phyloP scores from a whole-genome alignment of 2,888 invertebrate genomes.

The Lamproptera curius region DNA sequence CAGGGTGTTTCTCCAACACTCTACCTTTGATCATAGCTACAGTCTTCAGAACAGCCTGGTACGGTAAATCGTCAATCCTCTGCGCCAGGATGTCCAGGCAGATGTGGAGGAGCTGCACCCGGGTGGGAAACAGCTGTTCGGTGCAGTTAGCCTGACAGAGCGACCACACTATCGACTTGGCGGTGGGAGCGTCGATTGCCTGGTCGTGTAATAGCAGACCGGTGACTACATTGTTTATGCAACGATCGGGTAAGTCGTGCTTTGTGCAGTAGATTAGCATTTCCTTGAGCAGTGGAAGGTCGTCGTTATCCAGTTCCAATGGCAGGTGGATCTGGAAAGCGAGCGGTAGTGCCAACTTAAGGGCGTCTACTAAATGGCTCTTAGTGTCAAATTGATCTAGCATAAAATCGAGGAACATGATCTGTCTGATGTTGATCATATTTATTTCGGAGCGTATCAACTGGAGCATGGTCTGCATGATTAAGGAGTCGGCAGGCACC shows the following conservation, averaged over 20 bases:
- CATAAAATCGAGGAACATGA: constrained; percentile 80
- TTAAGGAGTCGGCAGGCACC: constrained; percentile 75
- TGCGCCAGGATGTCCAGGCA: constrained; percentile 68
- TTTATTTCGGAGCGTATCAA: constrained; percentile 80
- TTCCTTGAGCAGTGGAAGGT: constrained; percentile 68
- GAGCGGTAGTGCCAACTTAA: constrained; percentile 81
- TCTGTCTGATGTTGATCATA: constrained; percentile 76
- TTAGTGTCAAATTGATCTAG: constrained; percentile 66
- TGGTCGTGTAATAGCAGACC: constrained; percentile 65
- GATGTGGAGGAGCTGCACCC: constrained; percentile 71
- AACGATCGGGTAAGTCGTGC: constrained; percentile 68
- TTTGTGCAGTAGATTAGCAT: constrained; percentile 74
- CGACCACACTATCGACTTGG: constrained; percentile 77
- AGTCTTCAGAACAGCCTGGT: constrained; percentile 69
- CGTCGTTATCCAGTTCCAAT: constrained; percentile 75
- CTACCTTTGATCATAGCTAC: constrained; percentile 67
- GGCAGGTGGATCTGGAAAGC: constrained; percentile 81
- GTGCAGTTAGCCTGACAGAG: constrained; percentile 69
- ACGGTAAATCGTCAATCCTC: constrained; percentile 56
- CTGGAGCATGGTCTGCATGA: constrained; percentile 81
- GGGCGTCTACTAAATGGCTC: constrained; percentile 79
- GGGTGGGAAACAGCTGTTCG: constrained; percentile 51
- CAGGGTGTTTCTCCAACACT: constrained; percentile 60
- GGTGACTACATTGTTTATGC: constrained; percentile 73
- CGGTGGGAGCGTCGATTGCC: constrained; percentile 56